Evolutionary conservation across 2,797 vertebrate genomes (phyloP).

Genomic region (Oryzias dopingdopingensis): DNA sequence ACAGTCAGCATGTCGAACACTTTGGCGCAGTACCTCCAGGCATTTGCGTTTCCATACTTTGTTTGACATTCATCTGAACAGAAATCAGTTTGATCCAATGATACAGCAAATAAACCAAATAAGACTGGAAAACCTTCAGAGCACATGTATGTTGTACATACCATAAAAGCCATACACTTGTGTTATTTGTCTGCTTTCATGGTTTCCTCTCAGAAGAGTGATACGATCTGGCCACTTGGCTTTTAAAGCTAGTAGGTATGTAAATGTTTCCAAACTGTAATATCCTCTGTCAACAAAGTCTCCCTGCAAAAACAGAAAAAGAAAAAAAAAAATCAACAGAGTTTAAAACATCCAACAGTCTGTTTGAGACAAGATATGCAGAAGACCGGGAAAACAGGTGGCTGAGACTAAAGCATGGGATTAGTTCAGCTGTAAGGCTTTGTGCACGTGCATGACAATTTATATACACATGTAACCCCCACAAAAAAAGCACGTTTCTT

Average conservation of each 20-base stretch:
- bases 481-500: too few relatives aligned
- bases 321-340: not conserved
- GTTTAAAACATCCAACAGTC: too few relatives aligned
- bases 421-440: too few relatives aligned
- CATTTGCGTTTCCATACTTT: slow-evolving; percentile 97
- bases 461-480: too few relatives aligned
- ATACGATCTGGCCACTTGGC: slow-evolving; percentile 98
- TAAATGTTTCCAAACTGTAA: slow-evolving; percentile 97
- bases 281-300: slow-evolving; percentile 98
- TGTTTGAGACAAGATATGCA: too few relatives aligned
- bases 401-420: too few relatives aligned
- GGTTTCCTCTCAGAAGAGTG: slow-evolving; percentile 94
- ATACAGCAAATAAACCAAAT: too few relatives aligned
- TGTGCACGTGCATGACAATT: too few relatives aligned
- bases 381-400: too few relatives aligned
- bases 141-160: slow-evolving; percentile 59
- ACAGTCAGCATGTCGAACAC: slow-evolving; percentile 99
- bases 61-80: slow-evolving; percentile 95
- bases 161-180: slow-evolving; percentile 98
- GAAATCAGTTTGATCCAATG: too few relatives aligned
- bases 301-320: slow-evolving; percentile 75
- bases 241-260: slow-evolving; percentile 94
- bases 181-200: slow-evolving; percentile 96
- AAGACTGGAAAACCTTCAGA: too few relatives aligned
- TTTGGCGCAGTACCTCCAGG: slow-evolving; percentile 98